A percentile compares a stretch with the other conserved stretches of the same genome.
These are phyloP conservation scores for Drosophila persimilis DNA, from an alignment of 1,140 invertebrate species.

Conservation along the genomic window DNA sequence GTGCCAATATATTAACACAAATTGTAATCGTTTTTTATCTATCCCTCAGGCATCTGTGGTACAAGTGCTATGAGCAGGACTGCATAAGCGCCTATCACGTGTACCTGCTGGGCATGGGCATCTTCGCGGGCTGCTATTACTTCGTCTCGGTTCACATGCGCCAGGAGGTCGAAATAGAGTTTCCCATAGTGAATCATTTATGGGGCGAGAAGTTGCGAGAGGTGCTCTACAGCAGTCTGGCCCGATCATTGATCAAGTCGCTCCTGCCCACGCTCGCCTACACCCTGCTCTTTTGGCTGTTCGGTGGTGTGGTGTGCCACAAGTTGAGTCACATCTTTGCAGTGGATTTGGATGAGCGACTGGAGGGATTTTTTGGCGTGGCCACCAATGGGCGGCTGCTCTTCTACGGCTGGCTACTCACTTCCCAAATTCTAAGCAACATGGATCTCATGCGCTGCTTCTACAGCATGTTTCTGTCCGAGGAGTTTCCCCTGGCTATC, in stretches of 20 bases:
- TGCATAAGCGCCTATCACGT: conserved; percentile 85
- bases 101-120: conserved; percentile 87
- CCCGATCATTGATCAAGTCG: conserved; percentile 85
- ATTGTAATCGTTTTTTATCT: neutral
- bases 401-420: conserved; percentile 87
- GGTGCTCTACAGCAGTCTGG: conserved; percentile 84
- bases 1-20: neutral
- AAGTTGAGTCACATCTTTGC: conserved; percentile 47
- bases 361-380: conserved; percentile 54
- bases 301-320: conserved; percentile 38
- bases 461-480: conserved; percentile 88
- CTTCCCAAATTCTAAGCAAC: conserved; percentile 87
- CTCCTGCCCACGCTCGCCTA: conserved; percentile 86
- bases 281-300: conserved; percentile 54
- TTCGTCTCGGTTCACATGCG: conserved; percentile 85
- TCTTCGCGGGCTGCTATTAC: conserved; percentile 88
- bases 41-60: conserved; percentile 44
- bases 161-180: conserved; percentile 85
- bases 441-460: conserved; percentile 88
- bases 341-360: conserved; percentile 58
- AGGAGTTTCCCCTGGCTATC: conserved; percentile 86
- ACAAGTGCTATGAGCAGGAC: conserved; percentile 59
- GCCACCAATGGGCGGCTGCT: conserved; percentile 82
- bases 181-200: conserved; percentile 87
- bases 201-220: conserved; percentile 87